These are phyloP conservation scores for Actinostola sp. DNA, from an alignment of 92 coral and sea anemone species.

Conservation along the genomic window DNA sequence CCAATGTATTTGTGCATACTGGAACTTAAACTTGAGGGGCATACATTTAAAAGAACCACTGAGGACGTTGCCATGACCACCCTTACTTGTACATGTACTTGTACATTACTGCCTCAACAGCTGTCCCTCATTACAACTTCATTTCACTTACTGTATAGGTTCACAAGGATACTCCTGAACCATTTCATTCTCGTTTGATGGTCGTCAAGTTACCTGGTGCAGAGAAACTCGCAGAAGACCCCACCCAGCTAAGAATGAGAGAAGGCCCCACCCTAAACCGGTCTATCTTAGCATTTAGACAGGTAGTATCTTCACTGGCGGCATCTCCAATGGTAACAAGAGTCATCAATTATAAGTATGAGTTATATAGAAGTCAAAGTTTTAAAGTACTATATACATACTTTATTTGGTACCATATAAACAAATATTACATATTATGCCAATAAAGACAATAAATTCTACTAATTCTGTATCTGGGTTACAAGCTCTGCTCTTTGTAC, in stretches of 20 bases:
- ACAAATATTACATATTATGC: too few relatives aligned
- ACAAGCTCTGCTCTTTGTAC: too few relatives aligned
- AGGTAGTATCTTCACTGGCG: constrained; percentile 61
- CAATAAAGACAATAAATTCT: too few relatives aligned
- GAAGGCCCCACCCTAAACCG: constrained; percentile 83
- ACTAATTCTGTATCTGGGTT: too few relatives aligned
- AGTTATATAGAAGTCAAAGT: too few relatives aligned
- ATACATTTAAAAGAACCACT: too few relatives aligned
- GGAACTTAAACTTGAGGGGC: too few relatives aligned
- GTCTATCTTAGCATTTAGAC: constrained; percentile 61
- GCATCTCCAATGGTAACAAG: constrained; percentile 58
- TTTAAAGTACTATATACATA: neutral
- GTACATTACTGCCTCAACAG: too few relatives aligned
- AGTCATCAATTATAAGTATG: constrained; percentile 68
- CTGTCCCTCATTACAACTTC: too few relatives aligned
- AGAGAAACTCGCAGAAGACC: constrained; percentile 84
- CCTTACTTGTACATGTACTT: too few relatives aligned
- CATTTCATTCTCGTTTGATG: constrained; percentile 53
- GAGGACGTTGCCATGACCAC: too few relatives aligned
- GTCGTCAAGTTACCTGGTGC: constrained; percentile 85
- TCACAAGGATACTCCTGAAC: constrained; percentile 58
- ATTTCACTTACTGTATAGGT: constrained; percentile 22
- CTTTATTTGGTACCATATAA: neutral
- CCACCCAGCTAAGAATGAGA: constrained; percentile 84
- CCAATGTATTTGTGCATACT: too few relatives aligned